Base-by-base conservation (phyloP, 2,113 vertebrate species). In the Xenopus borealis region DNA sequence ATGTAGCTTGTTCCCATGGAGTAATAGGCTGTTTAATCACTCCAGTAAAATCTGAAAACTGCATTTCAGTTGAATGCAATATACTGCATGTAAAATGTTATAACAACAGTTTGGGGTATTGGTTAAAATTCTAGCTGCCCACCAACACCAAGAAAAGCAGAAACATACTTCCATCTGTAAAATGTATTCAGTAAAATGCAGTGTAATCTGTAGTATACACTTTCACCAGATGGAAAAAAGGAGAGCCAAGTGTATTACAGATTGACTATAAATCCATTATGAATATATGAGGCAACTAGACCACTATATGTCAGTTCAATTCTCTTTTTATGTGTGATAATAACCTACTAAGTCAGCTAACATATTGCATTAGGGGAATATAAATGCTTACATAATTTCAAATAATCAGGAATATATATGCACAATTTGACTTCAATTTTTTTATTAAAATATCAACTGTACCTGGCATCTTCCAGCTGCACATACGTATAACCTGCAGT, bases 251-350 rank as follows among this genome's bases (percentile, higher is more conserved):
- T 40, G 13, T 63, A 88, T 62, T 66, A 72, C 83, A 86, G 86
- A 82, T 87, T 85, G 88, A 84, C 86, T 89, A 85, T 86, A 79
- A 87, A 88, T 89, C 86, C 84, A 82, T 83, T 88, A 82, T 81
- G 84, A 87, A 86, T 83, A 82, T 62, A 2, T 75, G 70, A 84
- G 81, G 82, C 78, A 86, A 85, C 79, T 12, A 75, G 81, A 79
- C 82, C 84, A 81, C 82, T 85, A 82, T 85, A 83, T 84, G 81
- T 76, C 78, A 81, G 75, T 67, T 73, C 71, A 82, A 59, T 79
- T 82, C 80, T 86, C 82, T 82, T 80, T 80, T 50, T 57, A 85
- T 59, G 84, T 82, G 87, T 85, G 89, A 86, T 86, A 81, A 76
- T 72, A 85, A 86, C 82, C 83, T 80, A 75, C 86, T 82, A 84